Evolutionary conservation across 2,113 vertebrate genomes (phyloP), one percentile per base, ranked within the genome.

Genomic region (Passer montanus): DNA sequence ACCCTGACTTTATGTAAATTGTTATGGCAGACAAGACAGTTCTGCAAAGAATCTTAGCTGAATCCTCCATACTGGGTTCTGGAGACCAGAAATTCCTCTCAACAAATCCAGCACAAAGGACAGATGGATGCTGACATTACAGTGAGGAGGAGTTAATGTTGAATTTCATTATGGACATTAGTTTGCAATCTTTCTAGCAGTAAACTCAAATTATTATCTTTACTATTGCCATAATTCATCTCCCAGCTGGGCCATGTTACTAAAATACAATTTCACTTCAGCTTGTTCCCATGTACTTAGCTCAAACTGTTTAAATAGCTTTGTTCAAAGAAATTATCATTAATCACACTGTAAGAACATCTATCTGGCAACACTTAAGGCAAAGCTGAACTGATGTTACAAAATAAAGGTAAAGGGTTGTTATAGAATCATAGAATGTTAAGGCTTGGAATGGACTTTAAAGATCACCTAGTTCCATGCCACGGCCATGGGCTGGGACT

Each of bases 201-300:
- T 49, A 81, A 73, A 86, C 46, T 74, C 20, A 49, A 84, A 76
- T 49, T n/a, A 35, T 60, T 62, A 33, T 53, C 37, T 69, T 70
- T 43, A 74, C 30, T 58, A 55, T 27, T 63, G 30, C 33, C 3
- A 1, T 59, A 55, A 73, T 41, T 41, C 10, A 21, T 41, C 63
- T 86, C 55, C 35, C 76, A 81, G 33, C 11, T 83, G n/a, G 74
- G 26, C 20, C 28, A 2, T 17, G 27, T 43, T 64, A 73, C 46
- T 83, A 24, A 92, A 80, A 10, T 31, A 35, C n/a, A 53, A 23
- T 78, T 93, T 76, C 49, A 72, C 43, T 73, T 92, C 46, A 63
- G 23, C 11, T 89, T 72, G 18, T 55, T 91, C 68, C 39, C 26
- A 41, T 12, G 11, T 44, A 52, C 15, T 81, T 63, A 68, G 30